These are phyloP conservation scores for Bradypodion pumilum DNA, from an alignment of 2,797 vertebrate species.

Conservation along the genomic window DNA sequence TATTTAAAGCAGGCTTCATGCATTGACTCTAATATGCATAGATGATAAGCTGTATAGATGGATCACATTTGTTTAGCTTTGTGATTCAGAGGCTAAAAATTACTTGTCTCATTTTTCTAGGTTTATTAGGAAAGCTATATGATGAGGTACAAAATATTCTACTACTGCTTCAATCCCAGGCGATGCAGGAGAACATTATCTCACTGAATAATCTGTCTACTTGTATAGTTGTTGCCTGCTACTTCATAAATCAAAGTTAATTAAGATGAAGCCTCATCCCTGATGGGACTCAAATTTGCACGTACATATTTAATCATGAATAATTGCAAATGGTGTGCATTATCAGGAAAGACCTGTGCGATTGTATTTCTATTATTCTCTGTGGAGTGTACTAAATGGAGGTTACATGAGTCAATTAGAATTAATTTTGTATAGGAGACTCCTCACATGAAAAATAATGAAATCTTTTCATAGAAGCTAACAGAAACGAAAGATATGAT, in stretches of 20 bases:
- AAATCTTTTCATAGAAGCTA: not conserved
- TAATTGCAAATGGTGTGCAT: slow-evolving; percentile 49
- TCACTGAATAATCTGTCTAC: slow-evolving; percentile 48
- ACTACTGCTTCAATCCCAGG: slow-evolving; percentile 27
- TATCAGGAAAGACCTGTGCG: slow-evolving; percentile 47
- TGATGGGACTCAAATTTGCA: slow-evolving; percentile 54
- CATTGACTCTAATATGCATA: not conserved
- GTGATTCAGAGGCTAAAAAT: slow-evolving; percentile 4
- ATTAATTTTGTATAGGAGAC: slow-evolving; percentile 24
- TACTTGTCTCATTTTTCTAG: slow-evolving; percentile 9
- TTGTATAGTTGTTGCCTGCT: slow-evolving; percentile 41
- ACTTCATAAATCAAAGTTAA: slow-evolving; percentile 66
- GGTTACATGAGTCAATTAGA: slow-evolving; percentile 51
- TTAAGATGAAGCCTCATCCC: slow-evolving; percentile 55
- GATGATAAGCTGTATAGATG: not conserved
- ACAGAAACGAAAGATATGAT: not conserved
- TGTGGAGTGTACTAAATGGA: slow-evolving; percentile 44
- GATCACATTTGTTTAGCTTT: not conserved
- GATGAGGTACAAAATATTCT: slow-evolving; percentile 35
- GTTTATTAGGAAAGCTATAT: not conserved
- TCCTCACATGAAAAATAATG: slow-evolving; percentile 27
- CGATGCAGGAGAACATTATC: slow-evolving; percentile 20
- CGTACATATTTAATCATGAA: slow-evolving; percentile 59
- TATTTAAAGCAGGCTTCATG: not conserved
- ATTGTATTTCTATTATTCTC: slow-evolving; percentile 54